These are phyloP conservation scores for Zonitis immaculata DNA, from an alignment of 2,888 invertebrate species.

Conservation along the genomic window DNA sequence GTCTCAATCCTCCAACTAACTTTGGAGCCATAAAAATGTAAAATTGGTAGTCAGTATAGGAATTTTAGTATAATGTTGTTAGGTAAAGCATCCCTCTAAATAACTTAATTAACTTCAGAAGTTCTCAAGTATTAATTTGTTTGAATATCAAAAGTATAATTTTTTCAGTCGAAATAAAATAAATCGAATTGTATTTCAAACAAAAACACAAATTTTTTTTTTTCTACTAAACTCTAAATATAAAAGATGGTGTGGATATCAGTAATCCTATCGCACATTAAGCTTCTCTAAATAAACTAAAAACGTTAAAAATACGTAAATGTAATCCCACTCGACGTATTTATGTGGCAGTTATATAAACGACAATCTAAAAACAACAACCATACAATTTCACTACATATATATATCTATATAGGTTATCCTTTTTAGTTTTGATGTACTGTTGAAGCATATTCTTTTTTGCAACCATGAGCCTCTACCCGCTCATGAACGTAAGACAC, in stretches of 20 bases:
- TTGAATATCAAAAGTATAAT: neutral
- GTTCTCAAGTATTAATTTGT: conserved; percentile 10
- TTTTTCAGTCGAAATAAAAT: neutral
- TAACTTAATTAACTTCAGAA: conserved; percentile 19
- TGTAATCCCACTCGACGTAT: conserved; percentile 19
- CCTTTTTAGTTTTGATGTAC: conserved; percentile 1
- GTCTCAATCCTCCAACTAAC: conserved; percentile 14
- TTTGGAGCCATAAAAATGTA: conserved; percentile 18
- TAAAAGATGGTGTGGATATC: conserved; percentile 1
- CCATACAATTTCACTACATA: conserved; percentile 11
- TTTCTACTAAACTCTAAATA: no score
- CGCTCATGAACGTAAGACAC: no score
- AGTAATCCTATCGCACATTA: conserved; percentile 16
- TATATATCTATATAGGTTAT: no score
- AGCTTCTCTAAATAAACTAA: conserved; percentile 20
- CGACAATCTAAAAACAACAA: conserved; percentile 20
- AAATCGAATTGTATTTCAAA: no score
- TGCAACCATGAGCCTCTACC: no score
- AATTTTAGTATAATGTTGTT: no score
- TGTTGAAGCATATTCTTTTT: no score
- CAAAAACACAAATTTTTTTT: no score
- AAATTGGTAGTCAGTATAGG: conserved; percentile 11
- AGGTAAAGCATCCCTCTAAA: no score
- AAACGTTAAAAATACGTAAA: conserved; percentile 17
- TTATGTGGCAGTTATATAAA: conserved; percentile 22